phyloP scores from a whole-genome alignment of 2,888 invertebrate genomes.

The Agrotis segetum region DNA sequence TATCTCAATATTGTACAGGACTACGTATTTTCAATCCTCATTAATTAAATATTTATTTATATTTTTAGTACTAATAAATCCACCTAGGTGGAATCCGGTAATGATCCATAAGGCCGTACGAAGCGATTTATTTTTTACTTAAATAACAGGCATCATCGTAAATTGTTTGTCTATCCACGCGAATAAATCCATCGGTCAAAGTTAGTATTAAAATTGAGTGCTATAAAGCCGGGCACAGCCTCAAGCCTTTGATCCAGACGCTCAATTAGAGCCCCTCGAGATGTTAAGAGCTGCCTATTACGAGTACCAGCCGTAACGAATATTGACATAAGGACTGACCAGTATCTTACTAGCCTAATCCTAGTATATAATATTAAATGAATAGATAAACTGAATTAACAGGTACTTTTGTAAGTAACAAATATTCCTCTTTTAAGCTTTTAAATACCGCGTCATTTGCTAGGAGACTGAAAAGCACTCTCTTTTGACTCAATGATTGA shows the following conservation, averaged over 20 bases:
- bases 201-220: background rate
- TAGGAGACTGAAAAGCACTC: background rate
- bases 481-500: background rate
- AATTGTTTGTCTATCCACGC: too few species aligned
- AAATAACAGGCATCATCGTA: too few species aligned
- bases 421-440: too few species aligned
- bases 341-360: background rate
- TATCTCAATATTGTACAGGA: too few species aligned
- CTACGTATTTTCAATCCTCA: too few species aligned
- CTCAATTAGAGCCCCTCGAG: conserved; percentile 34
- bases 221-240: background rate
- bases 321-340: conserved; percentile 20
- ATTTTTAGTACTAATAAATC: too few species aligned
- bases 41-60: too few species aligned
- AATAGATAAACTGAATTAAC: background rate
- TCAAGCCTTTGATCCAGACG: conserved; percentile 1
- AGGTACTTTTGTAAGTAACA: too few species aligned
- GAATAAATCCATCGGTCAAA: background rate
- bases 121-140: too few species aligned
- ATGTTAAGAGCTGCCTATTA: background rate
- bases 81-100: too few species aligned
- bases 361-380: background rate
- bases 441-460: background rate
- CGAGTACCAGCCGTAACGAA: background rate
- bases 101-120: too few species aligned